Evolutionary conservation across 2,888 invertebrate species (phyloP), one percentile per base, ranked within the genome.

Genomic region (Arctia plantaginis): DNA sequence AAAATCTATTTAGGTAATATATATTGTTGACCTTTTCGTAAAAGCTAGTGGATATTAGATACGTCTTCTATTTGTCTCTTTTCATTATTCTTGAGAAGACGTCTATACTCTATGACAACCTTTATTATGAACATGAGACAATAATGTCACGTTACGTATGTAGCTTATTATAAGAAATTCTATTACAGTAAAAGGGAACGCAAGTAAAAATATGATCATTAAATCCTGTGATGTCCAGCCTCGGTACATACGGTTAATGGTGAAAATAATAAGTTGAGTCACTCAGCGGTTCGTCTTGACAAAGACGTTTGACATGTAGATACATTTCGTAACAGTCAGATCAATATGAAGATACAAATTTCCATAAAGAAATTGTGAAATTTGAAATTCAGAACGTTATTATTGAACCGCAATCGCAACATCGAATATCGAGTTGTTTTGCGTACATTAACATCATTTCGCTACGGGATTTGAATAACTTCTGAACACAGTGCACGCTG

Each of bases 341-440:
- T n/a, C n/a, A 12, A n/a, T 12, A 27, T 59, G n/a, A 59, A 30
- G 15, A 27, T 4, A 59, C 6, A 12, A 13, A 23, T 64, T 33
- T 33, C 35, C 51, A 44, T 35, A 39, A 47, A 65, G 33, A 68
- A 33, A 39, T 35, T 27, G 64, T 23, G 15, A 67, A 62, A 72
- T 73, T 68, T 69, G 41, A 62, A 47, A 64, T 68, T 67, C 72
- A 47, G 62, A 68, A n/a, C 62, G 59, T 72, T 68, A 62, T 66
- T 30, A 68, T 44, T 35, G 68, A 72, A 64, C 44, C 59, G 30
- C n/a, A 51, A 55, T 72, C 66, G 51, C 72, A 59, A 39, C 27
- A 62, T 62, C 30, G 62, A 62, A 62, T 62, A 62, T 62, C 62
- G 62, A 41, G 27, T 39, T 72, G 59, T 30, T 67, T 39, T 59